phyloP scores from a whole-genome alignment of 2,888 invertebrate species.

The Agrochola lota region DNA sequence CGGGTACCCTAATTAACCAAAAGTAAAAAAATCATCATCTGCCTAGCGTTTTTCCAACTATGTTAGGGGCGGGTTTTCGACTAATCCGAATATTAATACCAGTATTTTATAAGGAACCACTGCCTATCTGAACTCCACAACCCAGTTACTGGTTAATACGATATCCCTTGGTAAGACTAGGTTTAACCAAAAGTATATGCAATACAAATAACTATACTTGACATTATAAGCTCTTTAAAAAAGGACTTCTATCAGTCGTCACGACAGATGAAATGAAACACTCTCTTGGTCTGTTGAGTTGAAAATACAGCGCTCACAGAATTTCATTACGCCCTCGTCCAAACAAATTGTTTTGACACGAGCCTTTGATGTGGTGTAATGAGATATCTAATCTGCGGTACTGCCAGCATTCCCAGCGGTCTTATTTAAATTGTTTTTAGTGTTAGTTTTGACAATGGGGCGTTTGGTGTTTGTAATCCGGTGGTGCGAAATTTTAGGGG shows the following conservation, averaged over 20 bases:
- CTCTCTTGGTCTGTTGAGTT: conserved; percentile 18
- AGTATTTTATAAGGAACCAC: too few relatives aligned
- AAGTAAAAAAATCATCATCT: neutral
- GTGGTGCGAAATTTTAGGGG: conserved; percentile 49
- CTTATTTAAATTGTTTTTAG: conserved; percentile 67
- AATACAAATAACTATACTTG: neutral
- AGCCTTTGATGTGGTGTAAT: conserved; percentile 77
- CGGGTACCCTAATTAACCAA: too few relatives aligned
- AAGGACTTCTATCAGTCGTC: neutral
- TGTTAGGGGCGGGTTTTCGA: too few relatives aligned
- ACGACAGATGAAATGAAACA: neutral
- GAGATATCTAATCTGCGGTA: conserved; percentile 74
- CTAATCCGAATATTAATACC: too few relatives aligned
- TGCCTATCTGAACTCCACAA: neutral
- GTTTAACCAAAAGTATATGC: neutral
- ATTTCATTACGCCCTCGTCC: conserved; percentile 62
- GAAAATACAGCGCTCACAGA: conserved; percentile 32
- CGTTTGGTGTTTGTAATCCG: conserved; percentile 54
- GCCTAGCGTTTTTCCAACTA: too few relatives aligned
- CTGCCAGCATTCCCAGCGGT: conserved; percentile 48
- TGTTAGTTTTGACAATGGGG: conserved; percentile 58
- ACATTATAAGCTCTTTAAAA: neutral
- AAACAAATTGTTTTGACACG: conserved; percentile 74
- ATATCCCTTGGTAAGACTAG: neutral
- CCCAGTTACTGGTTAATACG: neutral